A percentile compares a stretch with the other conserved stretches of the same genome.
phyloP scores from a whole-genome alignment of 2,113 vertebrate species.

The Embiotoca jacksoni region DNA sequence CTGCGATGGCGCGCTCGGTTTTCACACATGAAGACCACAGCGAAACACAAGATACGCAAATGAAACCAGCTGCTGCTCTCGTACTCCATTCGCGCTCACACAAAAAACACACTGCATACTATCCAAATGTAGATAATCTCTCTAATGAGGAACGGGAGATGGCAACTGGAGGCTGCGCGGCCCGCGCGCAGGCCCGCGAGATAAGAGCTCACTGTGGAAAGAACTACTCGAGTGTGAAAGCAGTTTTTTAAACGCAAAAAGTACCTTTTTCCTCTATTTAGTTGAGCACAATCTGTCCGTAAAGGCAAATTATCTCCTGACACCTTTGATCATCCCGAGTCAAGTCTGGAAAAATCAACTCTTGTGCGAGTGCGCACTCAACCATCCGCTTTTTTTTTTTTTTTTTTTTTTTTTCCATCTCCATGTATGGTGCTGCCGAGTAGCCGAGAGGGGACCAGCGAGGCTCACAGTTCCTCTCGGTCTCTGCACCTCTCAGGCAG shows the following conservation, averaged over 20 bases:
- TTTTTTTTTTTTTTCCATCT: constrained; percentile 58
- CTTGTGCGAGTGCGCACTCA: constrained; percentile 43
- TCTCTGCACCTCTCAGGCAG: constrained; percentile 68
- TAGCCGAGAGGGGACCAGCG: constrained; percentile 53
- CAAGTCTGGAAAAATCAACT: constrained; percentile 68
- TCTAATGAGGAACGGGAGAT: constrained; percentile 52
- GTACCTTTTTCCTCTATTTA: not conserved
- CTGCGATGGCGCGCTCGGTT: constrained; percentile 30
- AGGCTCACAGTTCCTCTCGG: constrained; percentile 40
- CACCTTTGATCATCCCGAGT: constrained; percentile 49
- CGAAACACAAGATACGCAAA: constrained; percentile 24
- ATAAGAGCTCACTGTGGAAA: not conserved
- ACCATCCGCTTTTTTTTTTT: constrained; percentile 30
- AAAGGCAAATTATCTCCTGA: constrained; percentile 40
- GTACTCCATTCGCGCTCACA: not conserved
- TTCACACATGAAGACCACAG: constrained; percentile 45
- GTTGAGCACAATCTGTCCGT: constrained; percentile 17
- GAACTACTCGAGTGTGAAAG: not conserved
- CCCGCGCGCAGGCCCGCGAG: not conserved
- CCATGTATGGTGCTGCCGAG: constrained; percentile 77
- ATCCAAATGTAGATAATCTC: constrained; percentile 41
- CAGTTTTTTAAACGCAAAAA: constrained; percentile 27
- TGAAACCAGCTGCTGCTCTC: constrained; percentile 41
- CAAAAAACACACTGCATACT: constrained; percentile 1
- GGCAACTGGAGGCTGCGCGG: constrained; percentile 38